Conservation (phyloP, 2,113 vertebrate species). For the Lagopus muta region DNA sequence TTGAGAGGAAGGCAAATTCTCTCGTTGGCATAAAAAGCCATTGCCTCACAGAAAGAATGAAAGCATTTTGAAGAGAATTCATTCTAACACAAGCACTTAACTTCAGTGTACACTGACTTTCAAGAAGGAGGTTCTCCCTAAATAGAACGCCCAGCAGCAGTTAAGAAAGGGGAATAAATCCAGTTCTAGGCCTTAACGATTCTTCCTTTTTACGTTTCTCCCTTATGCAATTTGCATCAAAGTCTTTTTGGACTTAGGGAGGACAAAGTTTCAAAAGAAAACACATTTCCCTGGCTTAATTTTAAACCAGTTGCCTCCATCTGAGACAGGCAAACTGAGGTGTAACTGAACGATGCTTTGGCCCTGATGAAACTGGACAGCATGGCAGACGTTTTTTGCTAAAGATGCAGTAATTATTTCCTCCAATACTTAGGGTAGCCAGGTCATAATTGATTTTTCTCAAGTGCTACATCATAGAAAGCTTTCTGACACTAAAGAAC, state of each 20-base stretch:
- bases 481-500: background rate
- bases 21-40: background rate
- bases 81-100: background rate
- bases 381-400: background rate
- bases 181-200: accelerated
- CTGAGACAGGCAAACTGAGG: background rate
- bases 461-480: background rate
- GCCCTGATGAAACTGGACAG: background rate
- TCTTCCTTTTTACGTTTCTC: background rate
- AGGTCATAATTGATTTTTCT: background rate
- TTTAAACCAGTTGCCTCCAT: background rate
- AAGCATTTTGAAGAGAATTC: background rate
- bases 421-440: background rate
- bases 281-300: background rate
- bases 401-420: background rate
- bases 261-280: background rate
- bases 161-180: background rate
- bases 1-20: background rate
- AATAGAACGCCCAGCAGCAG: background rate
- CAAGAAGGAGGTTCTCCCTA: background rate
- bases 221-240: background rate
- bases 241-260: background rate
- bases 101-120: background rate
- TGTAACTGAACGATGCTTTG: background rate
- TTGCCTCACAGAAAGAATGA: background rate